Percentiles rank a stretch among this genome's conserved stretches.
Evolutionary conservation across 2,888 invertebrate species (phyloP).

Genomic region (Smittia aterrima): DNA sequence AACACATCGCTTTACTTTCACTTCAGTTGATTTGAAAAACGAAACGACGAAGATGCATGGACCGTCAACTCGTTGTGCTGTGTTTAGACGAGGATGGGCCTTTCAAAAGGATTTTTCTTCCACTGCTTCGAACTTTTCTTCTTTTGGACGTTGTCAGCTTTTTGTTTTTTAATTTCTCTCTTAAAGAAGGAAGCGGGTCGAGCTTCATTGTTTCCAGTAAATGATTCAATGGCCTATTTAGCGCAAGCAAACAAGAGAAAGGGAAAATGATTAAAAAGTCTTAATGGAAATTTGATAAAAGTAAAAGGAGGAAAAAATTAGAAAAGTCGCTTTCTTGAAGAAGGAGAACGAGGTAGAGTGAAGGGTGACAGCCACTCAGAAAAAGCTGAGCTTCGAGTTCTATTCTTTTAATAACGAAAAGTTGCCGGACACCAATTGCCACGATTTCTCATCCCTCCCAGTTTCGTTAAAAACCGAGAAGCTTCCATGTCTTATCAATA

Average conservation of each 20-base stretch:
- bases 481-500: slow-evolving; percentile 18
- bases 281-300: slow-evolving; percentile 27
- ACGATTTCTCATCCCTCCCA: too few species aligned
- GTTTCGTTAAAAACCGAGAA: too few species aligned
- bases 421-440: too few species aligned
- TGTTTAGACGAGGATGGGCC: background rate
- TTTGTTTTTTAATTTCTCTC: too few species aligned
- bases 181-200: background rate
- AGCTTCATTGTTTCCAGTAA: slow-evolving; percentile 15
- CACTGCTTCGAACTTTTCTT: background rate
- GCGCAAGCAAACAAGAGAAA: slow-evolving; percentile 1
- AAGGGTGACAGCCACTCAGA: background rate
- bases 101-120: slow-evolving; percentile 14
- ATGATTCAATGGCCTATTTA: slow-evolving; percentile 2
- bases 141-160: slow-evolving; percentile 20
- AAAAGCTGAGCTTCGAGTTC: background rate
- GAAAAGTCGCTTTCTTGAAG: too few species aligned
- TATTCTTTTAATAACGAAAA: background rate
- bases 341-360: too few species aligned
- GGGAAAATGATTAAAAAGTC: slow-evolving; percentile 20
- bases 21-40: slow-evolving; percentile 6
- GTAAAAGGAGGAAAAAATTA: background rate
- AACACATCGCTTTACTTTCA: slow-evolving; percentile 2
- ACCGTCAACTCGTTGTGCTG: background rate
- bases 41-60: background rate